Base-by-base conservation (phyloP, 1,140 invertebrate species). In the Harpegnathos saltator region DNA sequence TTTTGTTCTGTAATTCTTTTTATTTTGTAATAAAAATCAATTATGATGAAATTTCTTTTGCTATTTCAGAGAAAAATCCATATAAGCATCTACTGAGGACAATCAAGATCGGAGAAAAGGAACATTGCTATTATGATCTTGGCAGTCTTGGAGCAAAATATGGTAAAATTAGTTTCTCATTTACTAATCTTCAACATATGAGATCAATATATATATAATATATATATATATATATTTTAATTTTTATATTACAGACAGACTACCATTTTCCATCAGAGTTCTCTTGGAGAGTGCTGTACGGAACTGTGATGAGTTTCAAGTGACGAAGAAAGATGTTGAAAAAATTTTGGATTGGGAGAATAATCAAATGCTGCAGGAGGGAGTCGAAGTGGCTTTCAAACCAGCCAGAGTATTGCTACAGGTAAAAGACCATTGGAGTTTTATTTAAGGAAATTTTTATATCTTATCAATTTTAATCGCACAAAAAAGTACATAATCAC, bases 291-390 rank as follows among this genome's bases (percentile, higher is more conserved):
- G 98, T 9, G 98, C 98, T 44, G 96, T 99, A 0, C 95, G 99
- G 74, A 99, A 99, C 95, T 99, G 99, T 94, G 99, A 99, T 95
- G 97, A 98, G 89, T 99, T 99, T 92, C 98, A 99, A 93, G 96
- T 98, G 7, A 96, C 96, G 58, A 95, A 97, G 91, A 95, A 95
- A 69, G 99, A 99, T 95, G 98, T 99, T 0, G 94, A 97, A 81
- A 98, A 97, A 86, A 97, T 99, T 56, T 94, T 99, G n/a, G 95
- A 98, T 85, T 99, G 99, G 99, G 96, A 98, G 93, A 91, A 94
- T 56, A 96, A 97, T 92, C 97, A 98, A 94, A 92, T 94, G 7
- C 91, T 95, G 3, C 94, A 96, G 87, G 95, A 95, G 24, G 97
- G 96, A 65, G 96, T 98, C n/a, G 99, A 99, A 95, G 97, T 99